Conservation (phyloP, 2,797 vertebrate genomes). For the Clarias pachynema region DNA sequence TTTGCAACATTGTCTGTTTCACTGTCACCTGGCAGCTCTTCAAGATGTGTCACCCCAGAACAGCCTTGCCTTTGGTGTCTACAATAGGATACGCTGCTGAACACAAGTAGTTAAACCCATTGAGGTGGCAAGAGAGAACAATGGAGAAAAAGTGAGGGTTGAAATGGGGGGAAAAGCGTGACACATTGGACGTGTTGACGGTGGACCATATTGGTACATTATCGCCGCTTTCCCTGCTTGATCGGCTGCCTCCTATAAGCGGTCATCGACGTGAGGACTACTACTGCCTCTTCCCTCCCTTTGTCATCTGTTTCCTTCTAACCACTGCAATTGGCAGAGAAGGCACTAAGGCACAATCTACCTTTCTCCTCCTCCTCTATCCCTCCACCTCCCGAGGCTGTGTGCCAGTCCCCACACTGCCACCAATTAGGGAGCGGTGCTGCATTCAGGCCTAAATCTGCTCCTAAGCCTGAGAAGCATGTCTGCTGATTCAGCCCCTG, state of each 20-base stretch:
- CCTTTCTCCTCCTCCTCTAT: slow-evolving; percentile 68
- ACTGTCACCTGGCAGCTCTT: slow-evolving; percentile 42
- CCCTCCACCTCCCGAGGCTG: slow-evolving; percentile 50
- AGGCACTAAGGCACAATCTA: slow-evolving; percentile 73
- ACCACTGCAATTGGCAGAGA: slow-evolving; percentile 79
- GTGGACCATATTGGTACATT: slow-evolving; percentile 16
- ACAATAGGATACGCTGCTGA: slow-evolving; percentile 7
- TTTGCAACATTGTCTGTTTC: slow-evolving; percentile 42
- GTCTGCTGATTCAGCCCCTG: slow-evolving; percentile 69
- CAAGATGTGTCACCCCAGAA: slow-evolving; percentile 13
- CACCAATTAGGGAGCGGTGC: slow-evolving; percentile 75
- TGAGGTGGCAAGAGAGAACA: slow-evolving; percentile 20
- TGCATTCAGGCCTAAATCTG: slow-evolving; percentile 82
- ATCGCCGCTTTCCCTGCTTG: slow-evolving; percentile 38
- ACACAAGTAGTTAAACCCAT: slow-evolving; percentile 1
- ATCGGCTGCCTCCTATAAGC: slow-evolving; percentile 38
- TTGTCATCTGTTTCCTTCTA: slow-evolving; percentile 64
- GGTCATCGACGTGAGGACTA: slow-evolving; percentile 39
- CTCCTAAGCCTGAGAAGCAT: slow-evolving; percentile 82
- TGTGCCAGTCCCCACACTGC: slow-evolving; percentile 71
- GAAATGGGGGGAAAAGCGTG: slow-evolving; percentile 10
- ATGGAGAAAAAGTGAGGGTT: slow-evolving; percentile 19
- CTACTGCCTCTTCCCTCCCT: slow-evolving; percentile 36
- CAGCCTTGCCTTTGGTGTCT: not conserved
- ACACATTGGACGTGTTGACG: slow-evolving; percentile 15